Percentiles rank a stretch among this genome's conserved stretches.
Evolutionary conservation across 2,888 invertebrate species (phyloP).

Genomic region (Acrobasis repandana): DNA sequence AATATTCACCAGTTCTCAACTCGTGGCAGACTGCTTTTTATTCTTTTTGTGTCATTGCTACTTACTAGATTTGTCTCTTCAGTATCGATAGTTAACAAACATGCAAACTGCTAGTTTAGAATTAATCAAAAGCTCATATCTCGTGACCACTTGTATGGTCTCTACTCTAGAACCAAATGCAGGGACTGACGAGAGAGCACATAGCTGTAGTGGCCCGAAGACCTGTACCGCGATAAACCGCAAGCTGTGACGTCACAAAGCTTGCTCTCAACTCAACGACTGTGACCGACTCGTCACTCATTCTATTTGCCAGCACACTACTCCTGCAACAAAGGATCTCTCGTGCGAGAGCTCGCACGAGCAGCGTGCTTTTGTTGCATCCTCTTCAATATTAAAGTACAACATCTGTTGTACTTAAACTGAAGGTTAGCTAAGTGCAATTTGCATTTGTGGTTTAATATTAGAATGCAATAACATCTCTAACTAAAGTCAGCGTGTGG

Average conservation of each 20-base stretch:
- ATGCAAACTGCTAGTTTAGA: too few species aligned
- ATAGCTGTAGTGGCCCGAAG: not conserved
- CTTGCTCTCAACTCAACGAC: not conserved
- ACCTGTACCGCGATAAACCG: not conserved
- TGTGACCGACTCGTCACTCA: not conserved
- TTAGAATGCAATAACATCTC: not conserved
- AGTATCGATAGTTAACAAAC: too few species aligned
- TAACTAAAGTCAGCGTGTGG: not conserved
- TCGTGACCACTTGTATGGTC: too few species aligned
- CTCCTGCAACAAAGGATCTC: not conserved
- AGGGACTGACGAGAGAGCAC: not conserved
- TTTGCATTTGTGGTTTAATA: not conserved
- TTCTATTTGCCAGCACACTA: not conserved
- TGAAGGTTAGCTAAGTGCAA: too few species aligned
- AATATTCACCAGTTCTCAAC: too few species aligned
- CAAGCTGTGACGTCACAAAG: not conserved
- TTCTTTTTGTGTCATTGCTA: too few species aligned
- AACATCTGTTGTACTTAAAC: too few species aligned
- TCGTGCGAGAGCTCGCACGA: not conserved
- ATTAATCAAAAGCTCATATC: too few species aligned
- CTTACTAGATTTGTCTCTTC: too few species aligned
- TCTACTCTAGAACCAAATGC: too few species aligned
- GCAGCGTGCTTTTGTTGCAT: not conserved
- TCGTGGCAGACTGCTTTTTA: too few species aligned
- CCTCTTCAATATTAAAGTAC: too few species aligned